Evolutionary conservation across 2,888 invertebrate species (phyloP), one percentile per base, ranked within the genome.

Genomic region (Oscheius onirici): DNA sequence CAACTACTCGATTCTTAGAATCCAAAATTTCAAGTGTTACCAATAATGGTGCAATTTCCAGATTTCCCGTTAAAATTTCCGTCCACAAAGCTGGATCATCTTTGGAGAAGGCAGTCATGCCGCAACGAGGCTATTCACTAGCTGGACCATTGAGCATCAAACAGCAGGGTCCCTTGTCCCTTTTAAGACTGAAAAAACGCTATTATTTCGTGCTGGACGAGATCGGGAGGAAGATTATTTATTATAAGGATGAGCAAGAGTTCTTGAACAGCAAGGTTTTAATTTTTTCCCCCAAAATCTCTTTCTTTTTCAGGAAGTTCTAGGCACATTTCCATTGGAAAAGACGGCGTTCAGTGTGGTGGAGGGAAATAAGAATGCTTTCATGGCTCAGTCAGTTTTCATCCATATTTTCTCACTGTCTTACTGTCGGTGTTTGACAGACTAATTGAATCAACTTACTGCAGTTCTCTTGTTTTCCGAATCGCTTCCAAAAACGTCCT

Each of bases 81-180:
- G 26, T n/a, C 26, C 58, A 58, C 34, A 58, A 58, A 22, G 20
- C 43, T 15, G 34, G 57, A 34, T 6, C 57, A 11, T n/a, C 41
- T 34, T 34, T 8, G 34, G 34, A 34, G 15, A 58, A 17, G 11
- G 58, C 41, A 41, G 34, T 34, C 34, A 34, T 49, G 46, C 63
- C 63, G 17, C 51, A 43, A 28, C 68, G 84, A 92, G 77, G 73
- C 13, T 84, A 79, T 60, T 84, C 84, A 1, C 76, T 86, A 52
- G 83, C 84, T 51, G 86, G 86, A 3, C 81, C 76, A 57, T 74
- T 86, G 13, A 61, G 70, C 26, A 81, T 86, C 79, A 86, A 85
- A 74, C 75, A 80, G 28, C 71, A 74, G 3, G 77, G 77, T 11
- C 82, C 82, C 24, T 68, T 84, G 17, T 71, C 80, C 15, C 75